Percentiles rank a stretch among this genome's conserved stretches.
These are phyloP conservation scores for Micropterix aruncella DNA, from an alignment of 2,888 invertebrate species.

Conservation along the genomic window DNA sequence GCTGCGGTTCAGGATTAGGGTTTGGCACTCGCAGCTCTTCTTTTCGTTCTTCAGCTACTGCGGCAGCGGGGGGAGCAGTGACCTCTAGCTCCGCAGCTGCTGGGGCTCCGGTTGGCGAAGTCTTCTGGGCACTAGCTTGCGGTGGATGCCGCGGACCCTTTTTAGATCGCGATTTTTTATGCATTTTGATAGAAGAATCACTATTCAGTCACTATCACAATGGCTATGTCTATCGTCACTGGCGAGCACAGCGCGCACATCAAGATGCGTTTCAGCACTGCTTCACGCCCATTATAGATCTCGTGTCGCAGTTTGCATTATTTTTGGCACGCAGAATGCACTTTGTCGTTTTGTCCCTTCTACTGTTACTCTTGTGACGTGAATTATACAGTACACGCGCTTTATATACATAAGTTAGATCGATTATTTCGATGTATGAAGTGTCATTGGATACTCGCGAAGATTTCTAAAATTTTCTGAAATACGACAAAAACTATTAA, in stretches of 20 bases:
- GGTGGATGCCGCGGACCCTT: background rate
- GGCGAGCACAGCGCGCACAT: background rate
- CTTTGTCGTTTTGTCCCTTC: background rate
- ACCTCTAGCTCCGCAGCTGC: background rate
- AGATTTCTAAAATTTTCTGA: no score
- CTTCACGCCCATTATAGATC: background rate
- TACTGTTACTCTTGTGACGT: background rate
- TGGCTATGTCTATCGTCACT: background rate
- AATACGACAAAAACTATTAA: no score
- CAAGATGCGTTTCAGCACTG: background rate
- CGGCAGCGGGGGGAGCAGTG: background rate
- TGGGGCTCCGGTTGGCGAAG: no score
- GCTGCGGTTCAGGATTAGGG: background rate
- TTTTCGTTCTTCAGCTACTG: background rate
- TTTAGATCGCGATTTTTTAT: background rate
- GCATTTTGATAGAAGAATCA: background rate
- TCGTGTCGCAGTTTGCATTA: background rate
- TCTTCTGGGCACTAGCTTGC: background rate
- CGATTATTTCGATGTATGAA: no score
- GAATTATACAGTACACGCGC: background rate
- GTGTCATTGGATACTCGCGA: no score
- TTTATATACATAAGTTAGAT: background rate
- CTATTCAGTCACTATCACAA: background rate
- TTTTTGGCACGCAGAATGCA: background rate
- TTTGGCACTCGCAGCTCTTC: background rate